Conservation (phyloP, 2,888 invertebrate species). For the Pterobdella sp. region DNA sequence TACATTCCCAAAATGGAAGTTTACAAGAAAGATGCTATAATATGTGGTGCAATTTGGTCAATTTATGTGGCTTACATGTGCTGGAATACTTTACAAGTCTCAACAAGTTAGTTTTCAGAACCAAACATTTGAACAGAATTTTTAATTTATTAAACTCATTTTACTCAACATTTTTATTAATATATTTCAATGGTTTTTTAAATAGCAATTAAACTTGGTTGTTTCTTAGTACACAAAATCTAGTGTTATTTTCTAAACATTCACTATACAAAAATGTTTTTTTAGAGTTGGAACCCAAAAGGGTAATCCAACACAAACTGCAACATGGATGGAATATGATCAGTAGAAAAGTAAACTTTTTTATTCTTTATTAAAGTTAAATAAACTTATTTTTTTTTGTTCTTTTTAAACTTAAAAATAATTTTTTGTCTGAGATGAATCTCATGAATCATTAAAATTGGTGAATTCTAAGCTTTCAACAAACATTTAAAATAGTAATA, state of each 20-base stretch:
- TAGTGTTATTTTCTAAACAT: too few species aligned
- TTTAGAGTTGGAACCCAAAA: not conserved
- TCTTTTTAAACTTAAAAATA: not conserved
- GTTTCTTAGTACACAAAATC: too few species aligned
- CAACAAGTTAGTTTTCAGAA: too few species aligned
- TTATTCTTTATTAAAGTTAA: not conserved
- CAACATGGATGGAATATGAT: not conserved
- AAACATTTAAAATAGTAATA: too few species aligned
- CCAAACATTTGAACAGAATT: not conserved
- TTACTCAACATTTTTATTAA: not conserved
- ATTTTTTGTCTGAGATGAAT: not conserved
- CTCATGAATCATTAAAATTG: not conserved
- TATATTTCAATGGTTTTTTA: not conserved
- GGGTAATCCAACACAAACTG: not conserved
- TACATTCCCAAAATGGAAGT: not conserved
- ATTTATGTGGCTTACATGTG: not conserved
- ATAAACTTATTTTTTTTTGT: too few species aligned
- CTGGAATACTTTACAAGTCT: not conserved
- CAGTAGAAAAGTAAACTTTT: not conserved
- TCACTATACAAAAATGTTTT: too few species aligned
- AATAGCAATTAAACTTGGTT: too few species aligned
- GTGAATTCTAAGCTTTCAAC: too few species aligned
- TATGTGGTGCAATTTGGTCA: constrained; percentile 9
- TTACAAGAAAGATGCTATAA: not conserved
- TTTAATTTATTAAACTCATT: not conserved